Conservation (phyloP, 2,797 vertebrate genomes). For the Chaetodon trifasciatus region DNA sequence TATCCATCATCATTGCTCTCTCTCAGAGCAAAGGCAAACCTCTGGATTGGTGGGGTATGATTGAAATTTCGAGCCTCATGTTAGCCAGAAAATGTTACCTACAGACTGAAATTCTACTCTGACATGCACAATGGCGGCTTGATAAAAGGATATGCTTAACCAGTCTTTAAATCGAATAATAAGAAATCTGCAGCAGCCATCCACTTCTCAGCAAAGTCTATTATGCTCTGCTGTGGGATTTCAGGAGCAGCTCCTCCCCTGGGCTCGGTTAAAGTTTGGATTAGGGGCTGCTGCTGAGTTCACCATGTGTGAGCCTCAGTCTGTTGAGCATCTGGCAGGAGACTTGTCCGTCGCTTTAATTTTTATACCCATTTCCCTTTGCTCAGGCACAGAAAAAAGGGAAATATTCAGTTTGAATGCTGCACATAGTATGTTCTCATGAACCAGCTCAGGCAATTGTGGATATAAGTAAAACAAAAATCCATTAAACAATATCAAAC, state of each 20-base stretch:
- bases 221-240: conserved; percentile 63
- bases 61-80: conserved; percentile 15
- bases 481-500: no score
- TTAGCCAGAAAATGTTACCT: conserved; percentile 24
- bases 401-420: conserved; percentile 4
- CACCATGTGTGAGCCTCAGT: conserved; percentile 69
- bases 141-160: conserved; percentile 60
- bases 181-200: conserved; percentile 44
- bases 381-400: neutral
- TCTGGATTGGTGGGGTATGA: conserved; percentile 24
- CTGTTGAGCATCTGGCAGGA: conserved; percentile 74
- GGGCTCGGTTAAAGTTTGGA: conserved; percentile 76
- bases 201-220: conserved; percentile 46
- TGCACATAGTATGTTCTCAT: neutral
- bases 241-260: conserved; percentile 66
- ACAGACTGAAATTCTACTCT: conserved; percentile 3
- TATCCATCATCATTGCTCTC: conserved; percentile 57
- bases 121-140: conserved; percentile 22
- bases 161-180: conserved; percentile 55
- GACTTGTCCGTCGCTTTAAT: conserved; percentile 56
- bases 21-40: conserved; percentile 37
- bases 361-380: conserved; percentile 44
- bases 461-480: no score
- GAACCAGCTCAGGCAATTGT: no score
- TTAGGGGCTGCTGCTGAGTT: conserved; percentile 71